A percentile compares a stretch with the other conserved stretches of the same genome.
Evolutionary conservation across 64 coral and sea anemone species (phyloP).

Genomic region (Stylophora pistillata): DNA sequence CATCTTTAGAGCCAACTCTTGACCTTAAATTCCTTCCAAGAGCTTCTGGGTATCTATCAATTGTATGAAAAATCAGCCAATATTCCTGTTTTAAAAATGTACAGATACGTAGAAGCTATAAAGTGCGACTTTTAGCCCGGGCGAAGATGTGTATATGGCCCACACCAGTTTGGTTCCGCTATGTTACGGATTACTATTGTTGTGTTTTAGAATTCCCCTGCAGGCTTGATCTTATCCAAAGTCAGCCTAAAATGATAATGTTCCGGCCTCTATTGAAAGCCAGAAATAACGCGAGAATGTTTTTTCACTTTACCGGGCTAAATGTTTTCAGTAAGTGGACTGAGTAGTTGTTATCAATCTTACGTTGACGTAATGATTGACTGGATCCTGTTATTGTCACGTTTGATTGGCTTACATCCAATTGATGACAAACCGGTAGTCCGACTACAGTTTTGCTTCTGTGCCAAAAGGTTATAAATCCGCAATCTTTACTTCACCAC

Average conservation of each 20-base stretch:
- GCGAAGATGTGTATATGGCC: too few relatives aligned
- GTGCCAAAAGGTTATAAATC: conserved; percentile 7
- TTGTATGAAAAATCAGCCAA: too few relatives aligned
- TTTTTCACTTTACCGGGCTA: background rate
- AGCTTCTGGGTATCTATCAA: too few relatives aligned
- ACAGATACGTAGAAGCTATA: too few relatives aligned
- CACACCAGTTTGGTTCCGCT: background rate
- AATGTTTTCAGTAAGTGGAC: background rate
- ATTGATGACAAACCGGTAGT: background rate
- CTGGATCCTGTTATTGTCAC: conserved; percentile 4
- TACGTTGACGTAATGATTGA: background rate
- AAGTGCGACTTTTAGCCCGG: too few relatives aligned
- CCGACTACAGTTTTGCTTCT: background rate
- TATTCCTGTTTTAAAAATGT: too few relatives aligned
- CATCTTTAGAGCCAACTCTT: background rate
- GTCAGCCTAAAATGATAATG: background rate
- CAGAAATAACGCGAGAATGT: background rate
- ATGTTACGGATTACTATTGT: background rate
- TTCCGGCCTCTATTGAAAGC: background rate
- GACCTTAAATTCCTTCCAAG: background rate
- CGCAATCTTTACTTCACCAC: background rate
- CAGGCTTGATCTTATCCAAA: background rate
- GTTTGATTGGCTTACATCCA: background rate
- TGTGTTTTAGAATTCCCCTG: background rate
- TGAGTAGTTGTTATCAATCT: background rate